Evolutionary conservation across 2,888 invertebrate species (phyloP).

Genomic region (Nephrocerus scutellatus): DNA sequence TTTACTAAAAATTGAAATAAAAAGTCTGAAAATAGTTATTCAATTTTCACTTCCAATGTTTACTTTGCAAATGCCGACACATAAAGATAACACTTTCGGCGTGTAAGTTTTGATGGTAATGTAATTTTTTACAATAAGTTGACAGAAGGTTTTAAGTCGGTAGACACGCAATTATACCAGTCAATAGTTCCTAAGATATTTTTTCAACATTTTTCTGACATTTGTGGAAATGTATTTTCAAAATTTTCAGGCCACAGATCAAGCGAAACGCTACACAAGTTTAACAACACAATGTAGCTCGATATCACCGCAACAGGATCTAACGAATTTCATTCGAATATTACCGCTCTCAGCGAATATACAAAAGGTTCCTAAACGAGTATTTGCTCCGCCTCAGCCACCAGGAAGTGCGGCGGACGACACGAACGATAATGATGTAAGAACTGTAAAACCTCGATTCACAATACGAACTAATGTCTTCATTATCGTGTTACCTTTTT

Average conservation of each 20-base stretch:
- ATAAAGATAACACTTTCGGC: too few relatives aligned
- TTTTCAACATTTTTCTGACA: conserved; percentile 7
- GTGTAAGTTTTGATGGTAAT: too few relatives aligned
- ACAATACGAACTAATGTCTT: conserved; percentile 1
- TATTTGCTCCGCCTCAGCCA: conserved; percentile 63
- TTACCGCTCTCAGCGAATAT: conserved; percentile 53
- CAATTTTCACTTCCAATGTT: too few relatives aligned
- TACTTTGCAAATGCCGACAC: too few relatives aligned
- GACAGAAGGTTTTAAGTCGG: too few relatives aligned
- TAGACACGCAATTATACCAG: too few relatives aligned
- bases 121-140: too few relatives aligned
- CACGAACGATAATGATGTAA: conserved; percentile 49
- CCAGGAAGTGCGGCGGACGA: conserved; percentile 50
- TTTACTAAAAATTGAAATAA: too few relatives aligned
- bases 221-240: too few relatives aligned
- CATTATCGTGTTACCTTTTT: conserved; percentile 8
- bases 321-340: conserved; percentile 66
- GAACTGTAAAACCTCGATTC: too few relatives aligned
- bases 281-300: conserved; percentile 70
- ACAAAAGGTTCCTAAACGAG: conserved; percentile 46
- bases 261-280: conserved; percentile 75
- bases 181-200: neutral
- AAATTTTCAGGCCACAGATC: conserved; percentile 63
- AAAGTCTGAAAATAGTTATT: too few relatives aligned
- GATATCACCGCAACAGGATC: conserved; percentile 53